These are phyloP conservation scores for Chloroceryle aenea DNA, from an alignment of 2,113 vertebrate genomes.

Conservation along the genomic window DNA sequence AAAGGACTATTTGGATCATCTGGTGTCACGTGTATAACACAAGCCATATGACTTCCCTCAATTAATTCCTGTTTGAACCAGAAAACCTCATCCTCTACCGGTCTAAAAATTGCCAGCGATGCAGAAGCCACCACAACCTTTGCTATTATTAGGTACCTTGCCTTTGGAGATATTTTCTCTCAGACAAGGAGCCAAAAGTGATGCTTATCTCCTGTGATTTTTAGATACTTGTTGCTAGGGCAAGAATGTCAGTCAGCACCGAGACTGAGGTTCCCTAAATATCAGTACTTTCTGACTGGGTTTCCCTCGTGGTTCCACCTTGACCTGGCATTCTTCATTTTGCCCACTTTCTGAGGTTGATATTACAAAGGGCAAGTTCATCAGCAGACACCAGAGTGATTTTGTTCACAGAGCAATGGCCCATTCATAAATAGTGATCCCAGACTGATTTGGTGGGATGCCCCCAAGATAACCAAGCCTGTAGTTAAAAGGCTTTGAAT, in stretches of 20 bases:
- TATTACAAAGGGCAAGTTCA: background rate
- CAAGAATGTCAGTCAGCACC: background rate
- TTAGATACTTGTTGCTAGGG: background rate
- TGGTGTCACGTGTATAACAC: conserved; percentile 58
- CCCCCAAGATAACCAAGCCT: background rate
- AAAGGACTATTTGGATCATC: conserved; percentile 71
- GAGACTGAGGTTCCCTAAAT: background rate
- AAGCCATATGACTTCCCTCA: conserved; percentile 50
- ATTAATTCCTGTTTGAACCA: conserved; percentile 63
- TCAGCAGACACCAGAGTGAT: background rate
- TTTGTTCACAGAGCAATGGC: background rate
- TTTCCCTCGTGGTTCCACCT: background rate
- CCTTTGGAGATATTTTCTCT: background rate
- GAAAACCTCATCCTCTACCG: conserved; percentile 32
- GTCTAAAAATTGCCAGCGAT: conserved; percentile 28
- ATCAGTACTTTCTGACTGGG: background rate
- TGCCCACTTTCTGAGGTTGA: background rate
- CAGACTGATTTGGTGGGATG: background rate
- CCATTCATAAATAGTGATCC: background rate
- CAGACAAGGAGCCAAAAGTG: background rate
- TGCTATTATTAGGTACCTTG: background rate
- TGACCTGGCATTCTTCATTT: background rate
- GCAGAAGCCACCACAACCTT: conserved; percentile 9
- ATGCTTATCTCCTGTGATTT: background rate
- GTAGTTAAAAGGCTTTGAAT: background rate